A percentile compares a stretch with the other conserved stretches of the same genome.
Conservation (phyloP, 2,113 vertebrate species). For the Boleophthalmus pectinirostris region DNA sequence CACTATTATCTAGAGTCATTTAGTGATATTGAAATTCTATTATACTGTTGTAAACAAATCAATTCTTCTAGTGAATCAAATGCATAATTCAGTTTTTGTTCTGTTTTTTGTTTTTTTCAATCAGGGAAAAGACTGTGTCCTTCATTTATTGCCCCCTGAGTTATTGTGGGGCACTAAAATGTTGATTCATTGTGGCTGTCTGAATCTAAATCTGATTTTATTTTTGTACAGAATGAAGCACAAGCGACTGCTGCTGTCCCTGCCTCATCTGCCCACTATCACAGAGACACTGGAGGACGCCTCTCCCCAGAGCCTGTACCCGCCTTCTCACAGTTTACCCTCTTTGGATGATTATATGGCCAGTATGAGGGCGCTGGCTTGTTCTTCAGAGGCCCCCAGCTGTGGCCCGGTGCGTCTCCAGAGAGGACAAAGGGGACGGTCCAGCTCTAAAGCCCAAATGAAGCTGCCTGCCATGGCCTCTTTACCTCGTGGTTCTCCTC, state of each 20-base stretch:
- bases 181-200: not conserved
- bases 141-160: not conserved
- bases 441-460: constrained; percentile 67
- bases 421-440: constrained; percentile 58
- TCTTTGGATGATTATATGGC: constrained; percentile 76
- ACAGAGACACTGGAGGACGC: constrained; percentile 75
- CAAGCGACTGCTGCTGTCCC: constrained; percentile 57
- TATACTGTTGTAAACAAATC: no score
- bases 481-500: constrained; percentile 51
- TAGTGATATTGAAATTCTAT: no score
- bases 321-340: constrained; percentile 47
- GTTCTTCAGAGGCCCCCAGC: constrained; percentile 47
- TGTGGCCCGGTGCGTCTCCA: constrained; percentile 66
- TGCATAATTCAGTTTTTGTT: not conserved
- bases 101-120: not conserved
- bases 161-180: not conserved
- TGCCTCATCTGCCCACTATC: constrained; percentile 76
- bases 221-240: constrained; percentile 70
- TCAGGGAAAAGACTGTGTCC: not conserved
- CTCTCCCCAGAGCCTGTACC: constrained; percentile 37
- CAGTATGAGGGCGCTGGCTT: constrained; percentile 77
- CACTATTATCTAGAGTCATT: not conserved
- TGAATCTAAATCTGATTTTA: not conserved
- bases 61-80: not conserved
- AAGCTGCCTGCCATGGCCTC: constrained; percentile 59